Evolutionary conservation across 2,113 vertebrate genomes (phyloP).

Genomic region (Oreamnos americanus): DNA sequence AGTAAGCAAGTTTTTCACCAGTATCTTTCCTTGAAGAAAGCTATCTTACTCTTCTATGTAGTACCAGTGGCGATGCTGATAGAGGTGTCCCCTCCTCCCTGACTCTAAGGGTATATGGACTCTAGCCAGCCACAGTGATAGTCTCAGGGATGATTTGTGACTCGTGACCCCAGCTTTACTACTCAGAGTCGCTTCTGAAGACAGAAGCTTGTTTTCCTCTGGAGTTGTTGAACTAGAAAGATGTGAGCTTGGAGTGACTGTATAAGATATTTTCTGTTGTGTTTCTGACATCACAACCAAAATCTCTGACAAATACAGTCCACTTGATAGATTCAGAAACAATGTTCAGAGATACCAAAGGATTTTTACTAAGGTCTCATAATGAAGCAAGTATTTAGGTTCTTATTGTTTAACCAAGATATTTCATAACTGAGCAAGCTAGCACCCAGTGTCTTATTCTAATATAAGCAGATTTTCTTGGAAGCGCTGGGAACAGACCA

Average conservation of each 20-base stretch:
- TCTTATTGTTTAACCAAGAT: not conserved
- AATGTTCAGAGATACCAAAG: not conserved
- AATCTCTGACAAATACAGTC: not conserved
- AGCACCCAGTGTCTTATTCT: not conserved
- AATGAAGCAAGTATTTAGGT: not conserved
- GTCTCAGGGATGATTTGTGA: not conserved
- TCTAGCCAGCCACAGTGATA: not conserved
- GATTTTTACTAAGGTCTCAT: not conserved
- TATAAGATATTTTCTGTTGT: not conserved
- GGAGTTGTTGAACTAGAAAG: not conserved
- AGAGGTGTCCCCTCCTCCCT: not conserved
- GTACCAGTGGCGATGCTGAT: not conserved
- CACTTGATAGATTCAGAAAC: not conserved
- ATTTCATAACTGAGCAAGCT: not conserved
- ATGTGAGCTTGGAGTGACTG: not conserved
- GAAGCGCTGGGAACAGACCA: not conserved
- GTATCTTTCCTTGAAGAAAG: not conserved
- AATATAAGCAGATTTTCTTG: not conserved
- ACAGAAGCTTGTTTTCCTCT: not conserved
- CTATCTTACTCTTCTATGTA: not conserved
- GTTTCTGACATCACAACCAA: not conserved
- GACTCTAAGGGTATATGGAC: not conserved
- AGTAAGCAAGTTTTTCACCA: not conserved
- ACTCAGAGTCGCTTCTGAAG: not conserved
- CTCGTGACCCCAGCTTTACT: not conserved